Evolutionary conservation across 2,797 vertebrate species (phyloP).

Genomic region (Anguilla marmorata): DNA sequence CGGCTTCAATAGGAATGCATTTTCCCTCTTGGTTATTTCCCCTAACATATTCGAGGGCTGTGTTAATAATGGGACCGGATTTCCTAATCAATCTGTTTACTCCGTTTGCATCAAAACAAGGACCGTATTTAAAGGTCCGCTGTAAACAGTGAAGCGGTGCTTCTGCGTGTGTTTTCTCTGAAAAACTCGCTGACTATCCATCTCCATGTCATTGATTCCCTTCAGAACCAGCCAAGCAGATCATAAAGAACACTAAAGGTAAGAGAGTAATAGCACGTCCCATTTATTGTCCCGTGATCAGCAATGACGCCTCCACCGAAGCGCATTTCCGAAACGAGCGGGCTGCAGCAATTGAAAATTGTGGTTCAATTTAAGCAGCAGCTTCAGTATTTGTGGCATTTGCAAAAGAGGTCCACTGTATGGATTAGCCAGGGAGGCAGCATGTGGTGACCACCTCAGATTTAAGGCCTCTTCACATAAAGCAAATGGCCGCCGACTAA

Average conservation of each 20-base stretch:
- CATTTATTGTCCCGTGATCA: conserved; percentile 20
- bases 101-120: neutral
- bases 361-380: conserved; percentile 1
- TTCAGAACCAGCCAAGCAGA: conserved; percentile 83
- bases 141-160: neutral
- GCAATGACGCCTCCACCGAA: neutral
- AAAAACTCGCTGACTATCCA: neutral
- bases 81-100: neutral
- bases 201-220: conserved; percentile 27
- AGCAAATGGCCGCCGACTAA: neutral
- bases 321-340: neutral
- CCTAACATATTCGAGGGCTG: neutral
- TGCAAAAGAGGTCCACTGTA: neutral
- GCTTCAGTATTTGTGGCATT: neutral
- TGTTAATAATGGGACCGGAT: neutral
- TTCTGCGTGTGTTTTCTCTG: neutral
- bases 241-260: conserved; percentile 70
- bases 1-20: neutral
- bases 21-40: neutral
- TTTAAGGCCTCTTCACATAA: neutral
- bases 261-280: neutral
- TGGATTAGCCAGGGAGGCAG: neutral
- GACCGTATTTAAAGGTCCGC: neutral
- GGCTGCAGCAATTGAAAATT: neutral
- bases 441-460: neutral